Evolutionary conservation across 2,797 vertebrate genomes (phyloP).

Genomic region (Morelia viridis): DNA sequence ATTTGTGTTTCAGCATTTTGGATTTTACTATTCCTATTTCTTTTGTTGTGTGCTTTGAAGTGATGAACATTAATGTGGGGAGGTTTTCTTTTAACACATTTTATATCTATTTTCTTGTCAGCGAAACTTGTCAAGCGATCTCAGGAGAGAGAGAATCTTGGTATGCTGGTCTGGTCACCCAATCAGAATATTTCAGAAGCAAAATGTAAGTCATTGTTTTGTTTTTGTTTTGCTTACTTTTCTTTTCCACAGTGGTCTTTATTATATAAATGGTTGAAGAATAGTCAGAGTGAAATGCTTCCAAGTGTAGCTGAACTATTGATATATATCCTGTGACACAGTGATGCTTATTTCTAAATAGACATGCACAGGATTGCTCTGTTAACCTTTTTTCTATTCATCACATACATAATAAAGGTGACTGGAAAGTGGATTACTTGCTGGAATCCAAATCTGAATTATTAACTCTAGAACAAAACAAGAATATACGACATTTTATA

Average conservation of each 20-base stretch:
- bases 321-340: neutral
- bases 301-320: neutral
- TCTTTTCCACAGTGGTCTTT: neutral
- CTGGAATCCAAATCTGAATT: neutral
- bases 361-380: neutral
- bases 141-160: constrained; percentile 89
- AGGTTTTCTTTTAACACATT: constrained; percentile 56
- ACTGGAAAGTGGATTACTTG: neutral
- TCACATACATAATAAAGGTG: neutral
- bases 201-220: constrained; percentile 84
- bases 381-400: neutral
- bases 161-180: constrained; percentile 96
- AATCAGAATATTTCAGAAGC: constrained; percentile 88
- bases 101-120: constrained; percentile 67
- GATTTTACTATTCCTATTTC: neutral
- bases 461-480: neutral
- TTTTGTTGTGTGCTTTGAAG: constrained; percentile 25
- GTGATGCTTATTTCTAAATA: neutral
- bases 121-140: constrained; percentile 84
- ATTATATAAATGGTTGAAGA: neutral
- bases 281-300: neutral
- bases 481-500: neutral
- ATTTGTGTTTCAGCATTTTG: neutral
- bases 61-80: neutral
- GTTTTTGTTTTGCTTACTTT: neutral